Base-by-base conservation (phyloP, 1,140 invertebrate species). In the Pteromalus puparum region DNA sequence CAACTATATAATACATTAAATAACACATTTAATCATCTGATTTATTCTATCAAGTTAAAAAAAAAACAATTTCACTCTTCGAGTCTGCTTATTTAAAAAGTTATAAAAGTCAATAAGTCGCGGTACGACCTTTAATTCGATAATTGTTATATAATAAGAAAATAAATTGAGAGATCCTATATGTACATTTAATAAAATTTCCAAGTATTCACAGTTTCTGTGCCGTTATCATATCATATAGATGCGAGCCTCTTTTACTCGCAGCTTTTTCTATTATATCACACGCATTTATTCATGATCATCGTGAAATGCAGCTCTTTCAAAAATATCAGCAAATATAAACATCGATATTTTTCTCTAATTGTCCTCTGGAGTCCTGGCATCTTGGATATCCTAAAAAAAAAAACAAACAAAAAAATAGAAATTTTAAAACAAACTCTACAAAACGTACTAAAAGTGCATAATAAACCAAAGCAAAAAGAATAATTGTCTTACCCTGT, bases 301-400 rank as follows among this genome's bases (percentile, higher is more conserved):
- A 70, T 13, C 68, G 68, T 30, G 68, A 70, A 70, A 70, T 70
- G 68, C 68, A 70, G 68, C n/a, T n/a, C 34, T 10, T 42, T 28
- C 0, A 38, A 77, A 77, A 21, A 34, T 2, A 34, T 2, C 6
- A 34, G 34, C 53, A 7, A n/a, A 24, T 21, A 18, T 68, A 26
- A 2, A 70, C 5, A 70, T 28, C 68, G 24, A 30, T 10, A 70
- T 1, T 30, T 70, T 70, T 70, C 24, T 72, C 90, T 89, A 93
- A 81, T 93, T 93, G 84, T 93, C 93, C 61, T 93, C 93, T 2
- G 93, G 92, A 77, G 87, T 85, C 85, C 93, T 89, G 6, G 88
- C 68, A 13, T 93, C 90, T 91, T 93, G 92, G 76, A 93, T 90
- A 86, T 92, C 91, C 92, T 93, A 78, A 38, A 79, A 72, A 82